Base-by-base conservation (phyloP, 2,113 vertebrate genomes). In the Leiothrix lutea region DNA sequence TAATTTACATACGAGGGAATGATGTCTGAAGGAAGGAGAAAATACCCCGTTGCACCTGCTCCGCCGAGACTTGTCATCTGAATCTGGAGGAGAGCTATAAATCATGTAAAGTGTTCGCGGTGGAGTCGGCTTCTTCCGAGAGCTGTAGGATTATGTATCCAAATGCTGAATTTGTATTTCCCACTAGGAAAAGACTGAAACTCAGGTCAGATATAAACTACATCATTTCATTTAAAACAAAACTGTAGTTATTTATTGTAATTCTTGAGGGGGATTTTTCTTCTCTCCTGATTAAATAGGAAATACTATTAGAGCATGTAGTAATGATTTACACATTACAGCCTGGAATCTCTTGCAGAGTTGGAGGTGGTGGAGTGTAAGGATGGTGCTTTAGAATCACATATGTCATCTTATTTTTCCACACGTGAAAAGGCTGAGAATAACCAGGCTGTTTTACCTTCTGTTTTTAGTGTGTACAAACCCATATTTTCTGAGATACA, bases 81-180 rank as follows among this genome's bases (percentile, higher is more conserved):
- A 65, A 81, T 69, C 71, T 20, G 75, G 78, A 81, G 86, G 47
- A 94, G 93, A 85, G 70, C 95, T 86, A 82, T 94, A 88, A 93
- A 92, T 96, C 95, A 86, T 95, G 94, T 83, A 12, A 77, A 93
- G 94, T 80, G 90, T 33, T 80, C 50, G 94, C 38, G 56, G 87
- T 45, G 90, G 80, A 90, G 83, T 7, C 84, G 86, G 92, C 77
- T 88, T 33, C 81, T 65, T 61, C 79, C 54, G 85, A 73, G 86
- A 88, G 78, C 92, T 75, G 40, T 73, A 86, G 90, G 88, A 96
- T 92, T 95, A 93, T 96, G 93, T 86, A 78, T 86, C 94, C 90
- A 86, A 92, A 65, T 61, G 92, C 86, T 91, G 95, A 85, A 79
- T 96, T 95, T 95, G 40, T 94, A 94, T 95, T 96, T 93, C 91